phyloP scores from a whole-genome alignment of 64 coral and sea anemone species.

The Pachyseris speciosa region DNA sequence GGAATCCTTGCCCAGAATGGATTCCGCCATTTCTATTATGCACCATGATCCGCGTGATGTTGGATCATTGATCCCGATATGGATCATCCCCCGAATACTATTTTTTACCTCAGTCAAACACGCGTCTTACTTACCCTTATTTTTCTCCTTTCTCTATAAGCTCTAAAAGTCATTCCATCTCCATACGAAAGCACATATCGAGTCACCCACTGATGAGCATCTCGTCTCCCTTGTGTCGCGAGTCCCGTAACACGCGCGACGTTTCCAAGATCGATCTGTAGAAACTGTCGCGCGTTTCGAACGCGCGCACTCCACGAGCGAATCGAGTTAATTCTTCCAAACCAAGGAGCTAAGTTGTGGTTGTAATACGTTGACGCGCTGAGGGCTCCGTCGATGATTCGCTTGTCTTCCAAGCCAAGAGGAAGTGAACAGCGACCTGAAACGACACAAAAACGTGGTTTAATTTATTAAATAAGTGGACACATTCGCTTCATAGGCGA shows the following conservation, averaged over 20 bases:
- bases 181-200: slow-evolving; percentile 78
- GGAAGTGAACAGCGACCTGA: slow-evolving; percentile 71
- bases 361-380: slow-evolving; percentile 82
- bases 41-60: too few species aligned
- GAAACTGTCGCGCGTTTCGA: slow-evolving; percentile 59
- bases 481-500: too few species aligned
- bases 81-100: too few species aligned
- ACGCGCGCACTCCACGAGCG: slow-evolving; percentile 60
- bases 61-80: too few species aligned
- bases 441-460: too few species aligned
- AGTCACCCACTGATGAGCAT: slow-evolving; percentile 82
- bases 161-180: slow-evolving; percentile 15
- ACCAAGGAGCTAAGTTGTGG: slow-evolving; percentile 64
- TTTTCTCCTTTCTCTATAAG: slow-evolving; percentile 35
- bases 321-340: slow-evolving; percentile 54
- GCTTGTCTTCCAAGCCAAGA: slow-evolving; percentile 80
- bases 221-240: slow-evolving; percentile 77
- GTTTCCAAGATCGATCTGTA: slow-evolving; percentile 49
- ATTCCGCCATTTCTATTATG: too few species aligned
- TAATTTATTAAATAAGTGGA: too few species aligned
- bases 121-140: slow-evolving; percentile 5
- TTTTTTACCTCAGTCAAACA: too few species aligned
- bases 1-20: too few species aligned
- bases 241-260: slow-evolving; percentile 72
- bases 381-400: slow-evolving; percentile 67